Evolutionary conservation across 2,888 invertebrate species (phyloP), one percentile per base, ranked within the genome.

Genomic region (Synanthedon myopaeformis): DNA sequence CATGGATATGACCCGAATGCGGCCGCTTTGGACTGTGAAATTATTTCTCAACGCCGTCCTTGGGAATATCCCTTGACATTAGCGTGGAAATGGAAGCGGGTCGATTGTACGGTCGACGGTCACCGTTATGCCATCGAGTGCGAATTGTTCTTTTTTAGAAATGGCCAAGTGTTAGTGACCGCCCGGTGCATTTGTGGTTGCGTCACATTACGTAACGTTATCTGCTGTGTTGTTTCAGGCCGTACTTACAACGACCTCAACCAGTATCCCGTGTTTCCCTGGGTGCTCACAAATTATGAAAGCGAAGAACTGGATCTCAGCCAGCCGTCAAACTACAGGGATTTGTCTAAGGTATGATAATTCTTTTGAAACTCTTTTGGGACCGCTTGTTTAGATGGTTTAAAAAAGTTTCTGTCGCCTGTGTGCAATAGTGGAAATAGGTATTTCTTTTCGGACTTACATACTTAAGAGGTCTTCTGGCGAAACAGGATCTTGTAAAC

Each of bases 181-280:
- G 8, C 45, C 13, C 45, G 5, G n/a, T 45, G 14, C 13, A 13
- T 13, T 45, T 45, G 1, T n/a, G 13, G 2, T 13, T 45, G n/a
- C 45, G 45, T 45, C 45, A 13, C 14, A 3, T 13, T 45, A n/a
- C n/a, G 4, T n/a, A 45, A 13, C 23, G 23, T 23, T 23, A 23
- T n/a, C 12, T 11, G 6, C 45, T 3, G 13, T 45, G 13, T 45
- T 12, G 13, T 68, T 76, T 49, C 87, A 96, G 97, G 99, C n/a
- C 94, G 99, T 52, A 98, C 98, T 0, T 99, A 99, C 90, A 99
- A 99, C 84, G 99, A 99, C 82, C 89, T 99, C 72, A 99, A 99
- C 81, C 99, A 99, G 88, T 99, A 99, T 78, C 99, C 99, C 1
- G 96, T 99, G 59, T 99, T 99, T 82, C 99, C 99, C 0, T 99